Evolutionary conservation across 2,113 vertebrate species (phyloP).

Genomic region (Rhabdomys dilectus): DNA sequence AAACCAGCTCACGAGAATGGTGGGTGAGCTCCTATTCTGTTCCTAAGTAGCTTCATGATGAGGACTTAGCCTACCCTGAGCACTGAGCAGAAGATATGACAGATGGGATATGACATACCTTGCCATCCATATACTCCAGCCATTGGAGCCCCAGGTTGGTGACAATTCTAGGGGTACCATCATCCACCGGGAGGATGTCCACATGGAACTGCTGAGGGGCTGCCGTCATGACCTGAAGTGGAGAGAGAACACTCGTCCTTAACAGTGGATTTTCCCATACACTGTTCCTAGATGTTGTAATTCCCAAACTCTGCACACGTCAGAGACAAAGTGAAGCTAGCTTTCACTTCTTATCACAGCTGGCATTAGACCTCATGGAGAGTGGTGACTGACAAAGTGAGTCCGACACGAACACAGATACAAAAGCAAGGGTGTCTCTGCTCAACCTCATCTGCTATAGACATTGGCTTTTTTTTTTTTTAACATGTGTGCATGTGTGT

Average conservation of each 20-base stretch:
- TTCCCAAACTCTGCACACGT: not conserved
- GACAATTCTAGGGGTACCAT: slow-evolving; percentile 94
- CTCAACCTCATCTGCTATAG: not conserved
- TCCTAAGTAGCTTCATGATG: not conserved
- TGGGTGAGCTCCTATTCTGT: not conserved
- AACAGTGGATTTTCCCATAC: not conserved
- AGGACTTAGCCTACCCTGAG: not conserved
- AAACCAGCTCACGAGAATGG: not conserved
- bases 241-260: not conserved
- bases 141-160: slow-evolving; percentile 97
- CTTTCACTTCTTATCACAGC: not conserved
- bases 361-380: not conserved
- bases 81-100: not conserved
- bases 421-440: not conserved
- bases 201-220: slow-evolving; percentile 94
- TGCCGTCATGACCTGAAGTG: slow-evolving; percentile 91
- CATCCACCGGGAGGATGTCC: slow-evolving; percentile 94
- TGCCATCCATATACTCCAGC: slow-evolving; percentile 94
- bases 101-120: slow-evolving; percentile 86
- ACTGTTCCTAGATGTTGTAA: not conserved
- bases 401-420: not conserved
- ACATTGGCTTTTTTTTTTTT: not conserved
- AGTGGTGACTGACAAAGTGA: not conserved
- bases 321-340: not conserved
- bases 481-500: not conserved